Evolutionary conservation across 2,797 vertebrate genomes (phyloP).

Genomic region (Loriculus beryllinus): DNA sequence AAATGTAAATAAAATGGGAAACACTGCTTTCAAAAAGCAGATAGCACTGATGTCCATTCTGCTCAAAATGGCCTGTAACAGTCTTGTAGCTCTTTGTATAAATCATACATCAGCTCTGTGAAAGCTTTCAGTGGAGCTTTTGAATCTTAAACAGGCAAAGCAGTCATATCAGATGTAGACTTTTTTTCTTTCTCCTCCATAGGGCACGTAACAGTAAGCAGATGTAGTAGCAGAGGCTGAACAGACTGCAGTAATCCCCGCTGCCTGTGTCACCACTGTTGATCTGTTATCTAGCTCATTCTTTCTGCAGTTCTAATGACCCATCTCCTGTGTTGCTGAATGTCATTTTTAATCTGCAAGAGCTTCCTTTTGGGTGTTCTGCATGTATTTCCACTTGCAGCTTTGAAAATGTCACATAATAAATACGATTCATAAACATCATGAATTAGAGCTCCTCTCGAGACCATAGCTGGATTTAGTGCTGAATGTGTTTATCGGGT

Average conservation of each 20-base stretch:
- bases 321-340: background rate
- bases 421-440: background rate
- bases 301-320: background rate
- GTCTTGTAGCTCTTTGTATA: constrained; percentile 33
- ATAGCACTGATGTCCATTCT: constrained; percentile 18
- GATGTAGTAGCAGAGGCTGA: background rate
- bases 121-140: constrained; percentile 28
- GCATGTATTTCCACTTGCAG: background rate
- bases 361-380: background rate
- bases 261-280: background rate
- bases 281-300: background rate
- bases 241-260: background rate
- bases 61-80: constrained; percentile 26
- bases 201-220: background rate
- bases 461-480: background rate
- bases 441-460: background rate
- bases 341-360: background rate
- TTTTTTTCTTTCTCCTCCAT: background rate
- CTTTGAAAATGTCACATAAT: background rate
- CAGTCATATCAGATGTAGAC: background rate
- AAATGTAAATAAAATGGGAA: constrained; percentile 38
- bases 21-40: background rate
- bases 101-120: background rate
- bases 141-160: constrained; percentile 15
- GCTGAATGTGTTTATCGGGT: background rate